These are phyloP conservation scores for Scopus umbretta DNA, from an alignment of 2,113 vertebrate species.

Conservation along the genomic window DNA sequence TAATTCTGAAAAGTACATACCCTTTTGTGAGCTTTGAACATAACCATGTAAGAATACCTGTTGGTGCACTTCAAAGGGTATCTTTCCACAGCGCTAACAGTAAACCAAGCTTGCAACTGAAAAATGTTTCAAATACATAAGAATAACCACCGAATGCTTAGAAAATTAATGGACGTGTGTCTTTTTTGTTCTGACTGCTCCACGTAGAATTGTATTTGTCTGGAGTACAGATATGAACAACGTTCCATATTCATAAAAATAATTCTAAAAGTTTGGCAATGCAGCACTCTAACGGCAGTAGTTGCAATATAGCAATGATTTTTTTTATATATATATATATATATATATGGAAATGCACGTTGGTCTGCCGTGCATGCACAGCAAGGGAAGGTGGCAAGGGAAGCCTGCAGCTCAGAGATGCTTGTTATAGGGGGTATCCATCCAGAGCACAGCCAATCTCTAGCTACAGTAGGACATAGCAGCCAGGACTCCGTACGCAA, in stretches of 20 bases:
- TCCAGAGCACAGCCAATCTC: background rate
- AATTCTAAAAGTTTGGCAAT: background rate
- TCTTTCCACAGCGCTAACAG: background rate
- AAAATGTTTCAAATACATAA: background rate
- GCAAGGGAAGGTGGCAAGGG: background rate
- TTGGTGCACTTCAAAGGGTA: slow-evolving; percentile 11
- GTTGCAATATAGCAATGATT: background rate
- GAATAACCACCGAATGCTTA: background rate
- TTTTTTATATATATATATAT: too few relatives aligned
- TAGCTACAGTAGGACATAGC: background rate
- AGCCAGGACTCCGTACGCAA: background rate
- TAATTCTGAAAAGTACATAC: slow-evolving; percentile 1
- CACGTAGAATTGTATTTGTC: background rate
- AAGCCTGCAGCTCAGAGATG: background rate
- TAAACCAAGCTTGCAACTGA: background rate
- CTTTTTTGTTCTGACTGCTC: background rate
- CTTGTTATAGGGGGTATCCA: background rate
- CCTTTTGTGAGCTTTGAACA: background rate
- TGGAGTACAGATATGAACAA: background rate
- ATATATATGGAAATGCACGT: fast-evolving
- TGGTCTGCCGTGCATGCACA: background rate
- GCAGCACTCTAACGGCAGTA: background rate
- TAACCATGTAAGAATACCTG: background rate
- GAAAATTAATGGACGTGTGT: background rate
- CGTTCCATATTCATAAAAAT: background rate